Percentiles rank a stretch among this genome's conserved stretches.
phyloP scores from a whole-genome alignment of 2,113 vertebrate species.

The Clinocottus analis region DNA sequence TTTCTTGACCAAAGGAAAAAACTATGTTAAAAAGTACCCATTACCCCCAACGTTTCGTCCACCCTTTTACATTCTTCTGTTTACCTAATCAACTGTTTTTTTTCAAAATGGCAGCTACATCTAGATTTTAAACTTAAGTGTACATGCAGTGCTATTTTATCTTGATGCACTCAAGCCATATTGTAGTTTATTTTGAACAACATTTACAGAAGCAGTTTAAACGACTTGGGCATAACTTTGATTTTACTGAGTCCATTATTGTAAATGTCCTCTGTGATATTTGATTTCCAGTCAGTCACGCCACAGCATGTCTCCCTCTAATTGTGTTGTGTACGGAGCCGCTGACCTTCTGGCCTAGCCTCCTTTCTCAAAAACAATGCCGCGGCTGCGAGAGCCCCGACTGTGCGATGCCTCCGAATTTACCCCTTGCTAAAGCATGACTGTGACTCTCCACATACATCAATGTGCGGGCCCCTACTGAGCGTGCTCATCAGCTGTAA shows the following conservation, averaged over 20 bases:
- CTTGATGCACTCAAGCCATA: too few relatives aligned
- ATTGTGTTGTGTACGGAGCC: slow-evolving; percentile 47
- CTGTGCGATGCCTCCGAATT: slow-evolving; percentile 69
- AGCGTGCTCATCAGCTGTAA: slow-evolving; percentile 78
- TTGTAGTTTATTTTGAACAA: too few relatives aligned
- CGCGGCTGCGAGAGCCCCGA: slow-evolving; percentile 39
- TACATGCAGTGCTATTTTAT: too few relatives aligned
- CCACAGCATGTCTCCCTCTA: slow-evolving; percentile 47
- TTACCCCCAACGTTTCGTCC: too few relatives aligned
- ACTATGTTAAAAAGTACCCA: too few relatives aligned
- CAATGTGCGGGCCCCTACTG: slow-evolving; percentile 62
- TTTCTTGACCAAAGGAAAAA: too few relatives aligned
- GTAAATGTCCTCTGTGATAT: slow-evolving; percentile 16
- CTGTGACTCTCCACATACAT: slow-evolving; percentile 75
- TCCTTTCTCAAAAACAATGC: slow-evolving; percentile 49
- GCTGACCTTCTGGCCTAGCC: slow-evolving; percentile 68
- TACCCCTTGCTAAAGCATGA: slow-evolving; percentile 69
- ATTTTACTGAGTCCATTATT: background rate
- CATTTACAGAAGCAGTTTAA: too few relatives aligned
- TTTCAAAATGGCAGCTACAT: too few relatives aligned
- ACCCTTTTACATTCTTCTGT: background rate
- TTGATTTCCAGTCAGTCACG: slow-evolving; percentile 56
- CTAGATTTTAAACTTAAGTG: too few relatives aligned
- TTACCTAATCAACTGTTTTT: too few relatives aligned
- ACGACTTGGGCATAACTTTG: background rate